Conservation (phyloP, 2,888 invertebrate species). For the Limnephilus rhombicus region DNA sequence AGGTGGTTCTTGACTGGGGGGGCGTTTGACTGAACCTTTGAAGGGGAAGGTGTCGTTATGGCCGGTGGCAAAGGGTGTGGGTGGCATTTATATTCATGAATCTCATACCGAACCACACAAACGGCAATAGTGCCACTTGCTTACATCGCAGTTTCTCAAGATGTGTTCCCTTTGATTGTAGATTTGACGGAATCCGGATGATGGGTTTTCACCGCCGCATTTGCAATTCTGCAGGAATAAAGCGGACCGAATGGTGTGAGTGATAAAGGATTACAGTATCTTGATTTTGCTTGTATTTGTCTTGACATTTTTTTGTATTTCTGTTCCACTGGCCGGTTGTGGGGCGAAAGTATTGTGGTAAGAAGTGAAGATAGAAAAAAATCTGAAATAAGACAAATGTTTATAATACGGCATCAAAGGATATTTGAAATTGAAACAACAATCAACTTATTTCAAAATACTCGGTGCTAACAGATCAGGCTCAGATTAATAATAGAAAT, state of each 20-base stretch:
- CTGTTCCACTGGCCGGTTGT: not conserved
- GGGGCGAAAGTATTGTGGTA: no score
- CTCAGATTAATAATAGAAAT: no score
- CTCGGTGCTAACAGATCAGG: not conserved
- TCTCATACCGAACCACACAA: slow-evolving; percentile 52
- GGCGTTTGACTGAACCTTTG: not conserved
- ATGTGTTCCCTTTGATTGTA: slow-evolving; percentile 25
- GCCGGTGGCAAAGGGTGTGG: slow-evolving; percentile 18
- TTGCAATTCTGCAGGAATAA: not conserved
- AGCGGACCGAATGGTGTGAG: not conserved
- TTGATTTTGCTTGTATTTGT: not conserved
- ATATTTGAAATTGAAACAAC: no score
- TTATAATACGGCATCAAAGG: no score
- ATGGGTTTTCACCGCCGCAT: not conserved
- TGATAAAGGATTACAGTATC: not conserved
- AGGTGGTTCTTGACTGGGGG: not conserved
- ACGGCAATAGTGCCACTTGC: slow-evolving; percentile 37
- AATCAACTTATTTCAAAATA: no score
- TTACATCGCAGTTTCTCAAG: slow-evolving; percentile 44
- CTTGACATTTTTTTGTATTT: not conserved
- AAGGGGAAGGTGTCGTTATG: slow-evolving; percentile 23
- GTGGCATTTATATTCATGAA: slow-evolving; percentile 64
- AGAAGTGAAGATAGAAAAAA: no score
- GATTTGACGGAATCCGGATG: not conserved
- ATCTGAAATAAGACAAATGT: no score